Evolutionary conservation across 2,797 vertebrate species (phyloP).

Genomic region (Molossus molossus): DNA sequence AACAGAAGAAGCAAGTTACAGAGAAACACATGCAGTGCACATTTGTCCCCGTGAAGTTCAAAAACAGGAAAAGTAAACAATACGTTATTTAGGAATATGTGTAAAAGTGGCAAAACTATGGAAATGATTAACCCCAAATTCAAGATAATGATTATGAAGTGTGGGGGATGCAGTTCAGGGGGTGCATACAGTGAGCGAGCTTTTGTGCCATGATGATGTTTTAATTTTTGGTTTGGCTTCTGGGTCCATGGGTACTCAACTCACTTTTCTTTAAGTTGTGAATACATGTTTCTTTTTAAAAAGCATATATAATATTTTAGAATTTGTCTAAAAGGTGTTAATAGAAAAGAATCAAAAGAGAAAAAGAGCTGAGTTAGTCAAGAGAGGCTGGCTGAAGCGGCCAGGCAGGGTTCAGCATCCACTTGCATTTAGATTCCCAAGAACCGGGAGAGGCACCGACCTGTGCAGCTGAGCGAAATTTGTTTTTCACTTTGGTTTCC

Average conservation of each 20-base stretch:
- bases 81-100: neutral
- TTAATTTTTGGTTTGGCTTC: neutral
- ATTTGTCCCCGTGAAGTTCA: neutral
- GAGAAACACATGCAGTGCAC: neutral
- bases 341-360: conserved; percentile 1
- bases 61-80: neutral
- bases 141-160: neutral
- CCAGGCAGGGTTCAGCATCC: neutral
- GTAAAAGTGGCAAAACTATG: neutral
- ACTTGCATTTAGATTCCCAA: neutral
- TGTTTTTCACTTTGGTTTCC: neutral
- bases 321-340: conserved; percentile 16
- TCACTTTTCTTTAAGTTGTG: conserved; percentile 8
- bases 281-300: neutral
- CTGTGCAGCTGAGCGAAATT: neutral
- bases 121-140: conserved; percentile 36
- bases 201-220: neutral
- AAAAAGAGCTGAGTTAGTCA: neutral
- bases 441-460: neutral
- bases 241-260: neutral
- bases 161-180: neutral
- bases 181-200: neutral
- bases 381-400: neutral
- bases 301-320: neutral
- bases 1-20: neutral